Evolutionary conservation across 2,888 invertebrate genomes (phyloP).

Genomic region (Mongoloraphidia duomilia): DNA sequence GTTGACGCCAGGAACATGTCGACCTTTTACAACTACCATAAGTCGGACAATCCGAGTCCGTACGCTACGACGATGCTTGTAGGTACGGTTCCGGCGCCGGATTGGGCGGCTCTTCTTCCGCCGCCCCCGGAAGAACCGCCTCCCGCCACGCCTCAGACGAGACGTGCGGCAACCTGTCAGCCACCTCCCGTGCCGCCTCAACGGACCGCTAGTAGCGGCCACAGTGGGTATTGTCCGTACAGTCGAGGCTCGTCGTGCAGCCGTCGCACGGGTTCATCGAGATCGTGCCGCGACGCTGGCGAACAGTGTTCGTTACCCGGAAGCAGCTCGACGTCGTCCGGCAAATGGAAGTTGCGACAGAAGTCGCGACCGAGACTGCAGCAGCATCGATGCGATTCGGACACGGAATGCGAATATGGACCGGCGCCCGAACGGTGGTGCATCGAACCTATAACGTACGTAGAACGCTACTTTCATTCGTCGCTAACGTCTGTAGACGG

Average conservation of each 20-base stretch:
- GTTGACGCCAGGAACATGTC: slow-evolving; percentile 50
- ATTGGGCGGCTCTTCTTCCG: slow-evolving; percentile 43
- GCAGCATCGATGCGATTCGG: not conserved
- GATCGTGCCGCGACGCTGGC: too few species aligned
- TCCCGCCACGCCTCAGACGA: slow-evolving; percentile 29
- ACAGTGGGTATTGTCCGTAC: not conserved
- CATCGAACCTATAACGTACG: too few species aligned
- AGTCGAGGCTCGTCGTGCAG: not conserved
- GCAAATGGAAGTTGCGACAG: too few species aligned
- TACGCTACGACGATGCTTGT: slow-evolving; percentile 63
- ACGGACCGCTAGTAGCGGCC: slow-evolving; percentile 23
- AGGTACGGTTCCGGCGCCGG: slow-evolving; percentile 27
- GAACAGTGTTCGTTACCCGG: too few species aligned
- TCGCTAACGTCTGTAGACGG: too few species aligned
- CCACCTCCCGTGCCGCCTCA: slow-evolving; percentile 24
- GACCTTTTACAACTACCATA: slow-evolving; percentile 55
- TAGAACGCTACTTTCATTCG: too few species aligned
- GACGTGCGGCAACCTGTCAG: slow-evolving; percentile 19
- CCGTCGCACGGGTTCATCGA: not conserved
- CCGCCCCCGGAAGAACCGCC: slow-evolving; percentile 46
- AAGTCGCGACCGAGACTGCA: too few species aligned
- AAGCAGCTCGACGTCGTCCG: too few species aligned
- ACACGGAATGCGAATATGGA: slow-evolving; percentile 2
- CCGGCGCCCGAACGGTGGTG: too few species aligned
- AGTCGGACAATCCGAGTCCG: slow-evolving; percentile 50